Percentiles rank a stretch among this genome's conserved stretches.
phyloP scores from a whole-genome alignment of 2,113 vertebrate species.

The Artemisiospiza belli region DNA sequence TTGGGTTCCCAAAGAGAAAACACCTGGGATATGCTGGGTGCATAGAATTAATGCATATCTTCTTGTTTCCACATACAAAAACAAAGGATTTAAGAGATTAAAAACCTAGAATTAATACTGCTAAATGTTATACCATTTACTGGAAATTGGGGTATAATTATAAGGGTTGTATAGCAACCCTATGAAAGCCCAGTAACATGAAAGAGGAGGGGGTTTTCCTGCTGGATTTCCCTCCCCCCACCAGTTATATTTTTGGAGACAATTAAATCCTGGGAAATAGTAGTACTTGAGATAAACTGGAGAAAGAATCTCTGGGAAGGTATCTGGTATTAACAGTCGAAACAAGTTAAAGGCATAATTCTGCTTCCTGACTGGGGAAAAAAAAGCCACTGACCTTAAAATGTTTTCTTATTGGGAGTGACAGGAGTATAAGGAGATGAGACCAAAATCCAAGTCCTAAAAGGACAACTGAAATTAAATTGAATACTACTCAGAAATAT shows the following conservation, averaged over 20 bases:
- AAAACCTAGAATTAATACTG: not conserved
- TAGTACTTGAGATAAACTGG: not conserved
- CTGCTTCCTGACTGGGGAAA: not conserved
- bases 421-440: not conserved
- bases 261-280: not conserved
- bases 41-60: not conserved
- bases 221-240: accelerated
- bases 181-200: not conserved
- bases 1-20: slow-evolving; percentile 6
- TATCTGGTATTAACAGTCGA: not conserved
- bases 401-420: not conserved
- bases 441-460: not conserved
- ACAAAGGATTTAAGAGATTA: not conserved
- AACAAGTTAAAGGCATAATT: not conserved
- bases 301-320: not conserved
- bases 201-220: not conserved
- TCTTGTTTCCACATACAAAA: not conserved
- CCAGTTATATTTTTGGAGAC: not conserved
- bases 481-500: not conserved
- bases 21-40: not conserved
- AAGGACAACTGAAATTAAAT: not conserved
- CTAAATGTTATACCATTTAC: not conserved
- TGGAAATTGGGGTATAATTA: not conserved
- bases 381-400: not conserved
- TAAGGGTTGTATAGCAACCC: not conserved